Evolutionary conservation across 2,797 vertebrate genomes (phyloP).

Genomic region (Gymnopithys bicolor): DNA sequence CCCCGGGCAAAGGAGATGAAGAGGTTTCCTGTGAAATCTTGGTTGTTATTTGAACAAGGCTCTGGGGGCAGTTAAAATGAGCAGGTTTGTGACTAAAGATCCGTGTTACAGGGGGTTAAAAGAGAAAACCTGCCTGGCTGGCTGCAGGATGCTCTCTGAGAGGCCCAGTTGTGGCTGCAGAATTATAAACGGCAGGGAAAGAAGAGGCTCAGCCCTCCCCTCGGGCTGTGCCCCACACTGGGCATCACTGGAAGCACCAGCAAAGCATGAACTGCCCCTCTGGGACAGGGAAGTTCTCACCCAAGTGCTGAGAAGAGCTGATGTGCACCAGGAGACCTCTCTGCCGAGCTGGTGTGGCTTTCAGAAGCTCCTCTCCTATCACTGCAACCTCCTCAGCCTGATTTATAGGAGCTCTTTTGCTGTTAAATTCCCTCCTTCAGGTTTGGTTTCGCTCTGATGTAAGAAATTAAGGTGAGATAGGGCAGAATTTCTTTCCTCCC

Average conservation of each 20-base stretch:
- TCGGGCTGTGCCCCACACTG: accelerated
- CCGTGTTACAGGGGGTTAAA: background rate
- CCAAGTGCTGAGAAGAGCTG: background rate
- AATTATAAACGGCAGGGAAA: background rate
- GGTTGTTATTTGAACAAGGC: background rate
- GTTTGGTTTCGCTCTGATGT: background rate
- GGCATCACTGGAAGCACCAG: background rate
- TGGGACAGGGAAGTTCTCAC: background rate
- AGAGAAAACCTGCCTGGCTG: background rate
- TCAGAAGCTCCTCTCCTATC: background rate
- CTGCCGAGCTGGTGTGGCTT: background rate
- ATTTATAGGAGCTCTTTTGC: background rate
- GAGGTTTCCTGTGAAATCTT: background rate
- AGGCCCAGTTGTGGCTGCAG: background rate
- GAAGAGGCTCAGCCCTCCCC: background rate
- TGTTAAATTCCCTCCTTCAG: accelerated
- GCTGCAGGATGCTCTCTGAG: background rate
- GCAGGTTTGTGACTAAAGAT: background rate
- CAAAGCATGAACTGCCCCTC: background rate
- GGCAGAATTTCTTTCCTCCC: background rate
- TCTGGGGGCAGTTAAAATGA: background rate
- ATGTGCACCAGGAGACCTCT: background rate
- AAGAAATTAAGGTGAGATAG: background rate
- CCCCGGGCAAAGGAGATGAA: accelerated
- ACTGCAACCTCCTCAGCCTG: background rate